Evolutionary conservation across 2,797 vertebrate genomes (phyloP).

Genomic region (Microctenopoma stevenorrisi): DNA sequence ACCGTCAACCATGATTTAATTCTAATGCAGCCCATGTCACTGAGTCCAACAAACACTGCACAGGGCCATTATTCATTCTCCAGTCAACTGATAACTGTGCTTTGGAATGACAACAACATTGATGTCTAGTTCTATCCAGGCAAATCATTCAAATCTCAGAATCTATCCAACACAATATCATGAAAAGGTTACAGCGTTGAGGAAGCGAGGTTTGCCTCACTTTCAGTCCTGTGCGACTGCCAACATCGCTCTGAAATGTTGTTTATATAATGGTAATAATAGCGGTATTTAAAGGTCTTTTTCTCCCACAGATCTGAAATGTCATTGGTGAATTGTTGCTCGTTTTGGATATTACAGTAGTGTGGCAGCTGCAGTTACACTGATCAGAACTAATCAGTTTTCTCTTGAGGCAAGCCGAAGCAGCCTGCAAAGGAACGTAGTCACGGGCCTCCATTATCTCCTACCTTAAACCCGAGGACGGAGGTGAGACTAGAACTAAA

Average conservation of each 20-base stretch:
- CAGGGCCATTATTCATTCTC: not conserved
- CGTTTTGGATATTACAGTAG: too few species aligned
- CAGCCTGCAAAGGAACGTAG: conserved; percentile 5
- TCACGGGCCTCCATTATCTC: conserved; percentile 31
- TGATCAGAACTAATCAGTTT: not conserved
- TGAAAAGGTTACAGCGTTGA: not conserved
- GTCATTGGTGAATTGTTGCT: too few species aligned
- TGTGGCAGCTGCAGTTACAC: too few species aligned
- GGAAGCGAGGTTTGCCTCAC: not conserved
- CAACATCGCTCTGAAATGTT: not conserved
- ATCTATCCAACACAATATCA: not conserved
- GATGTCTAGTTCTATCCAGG: not conserved
- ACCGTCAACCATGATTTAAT: too few species aligned
- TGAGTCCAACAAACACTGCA: not conserved
- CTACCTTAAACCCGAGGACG: conserved; percentile 5
- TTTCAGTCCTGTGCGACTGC: not conserved
- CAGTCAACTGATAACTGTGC: not conserved
- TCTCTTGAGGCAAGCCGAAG: not conserved
- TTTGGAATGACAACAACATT: not conserved
- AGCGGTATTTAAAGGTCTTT: not conserved
- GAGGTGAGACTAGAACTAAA: conserved; percentile 14
- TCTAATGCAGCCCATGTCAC: not conserved
- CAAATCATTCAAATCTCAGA: not conserved
- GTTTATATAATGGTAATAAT: not conserved
- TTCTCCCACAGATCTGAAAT: not conserved